Evolutionary conservation across 2,113 vertebrate genomes (phyloP), one percentile per base, ranked within the genome.

Genomic region (Atlantisia rogersi): DNA sequence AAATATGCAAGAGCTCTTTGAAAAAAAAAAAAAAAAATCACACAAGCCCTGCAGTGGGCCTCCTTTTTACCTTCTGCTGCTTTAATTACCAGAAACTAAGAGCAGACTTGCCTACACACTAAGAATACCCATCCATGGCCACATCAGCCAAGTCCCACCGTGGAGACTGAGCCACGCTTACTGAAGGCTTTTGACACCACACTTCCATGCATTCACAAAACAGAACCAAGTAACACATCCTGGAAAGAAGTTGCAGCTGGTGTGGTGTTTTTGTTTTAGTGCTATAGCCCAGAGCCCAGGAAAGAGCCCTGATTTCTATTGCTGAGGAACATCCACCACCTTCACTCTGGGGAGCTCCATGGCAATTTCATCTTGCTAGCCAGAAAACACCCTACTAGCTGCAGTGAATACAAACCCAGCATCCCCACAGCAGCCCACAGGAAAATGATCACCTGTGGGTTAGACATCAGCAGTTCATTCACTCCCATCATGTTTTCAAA

Each of bases 61-160:
- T 80, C 90, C 88, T 85, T 95, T 95, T 79, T 74, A 64, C 67
- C 22, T 82, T 92, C 76, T 39, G 13, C 55, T 77, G 68, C 80
- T 92, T 94, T 88, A 74, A 92, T 86, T 81, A 84, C 64, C 59
- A 88, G 80, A 83, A 94, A 59, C 16, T 25, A 40, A 4, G 6
- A 39, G 55, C 7, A 69, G 76, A 55, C 37, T 68, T 73, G 76
- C 26, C 69, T 39, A 10, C 32, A 11, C 32, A 59, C 52, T 28
- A 59, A 63, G 63, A 73, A 88, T 18, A 14, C 28, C 55, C 60
- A 78, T 10, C 90, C 90, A 26, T 0, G 3, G 76, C 44, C 71
- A 69, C 68, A 37, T 53, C 32, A 91, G 76, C 55, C 1, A 2
- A 62, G 56, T 59, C 78, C 42, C 78, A 58, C 42, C 18, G 48